Evolutionary conservation across 1,140 invertebrate genomes (phyloP), one percentile per base, ranked within the genome.

Genomic region (Orius insidiosus): DNA sequence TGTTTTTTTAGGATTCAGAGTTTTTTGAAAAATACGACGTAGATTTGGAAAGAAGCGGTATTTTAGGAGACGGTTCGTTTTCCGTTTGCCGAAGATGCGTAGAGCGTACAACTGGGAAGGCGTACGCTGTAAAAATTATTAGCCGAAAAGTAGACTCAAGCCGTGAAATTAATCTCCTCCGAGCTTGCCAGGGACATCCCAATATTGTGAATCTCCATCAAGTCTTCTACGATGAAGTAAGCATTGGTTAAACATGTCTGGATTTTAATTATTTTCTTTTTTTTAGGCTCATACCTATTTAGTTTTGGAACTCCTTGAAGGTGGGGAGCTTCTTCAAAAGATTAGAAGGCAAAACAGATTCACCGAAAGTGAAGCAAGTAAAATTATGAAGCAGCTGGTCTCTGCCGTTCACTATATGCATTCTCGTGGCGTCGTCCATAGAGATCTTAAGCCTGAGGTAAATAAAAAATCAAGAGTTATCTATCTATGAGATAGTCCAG

Each of bases 91-190:
- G 85, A 39, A 75, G 75, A 56, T 95, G 89, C 59, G 66, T 75
- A n/a, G 72, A 87, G 52, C 71, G 74, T 41, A 55, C 60, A 18
- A 85, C 80, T 0, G 71, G 75, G 8, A 71, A 75, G 51, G 72
- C 78, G 44, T 93, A 74, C 63, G 89, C 89, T 8, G 89, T 94
- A 1, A 95, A 95, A 69, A 93, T 95, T 50, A 71, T 94, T 6
- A 82, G 75, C 53, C 68, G 79, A n/a, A 69, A 75, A 24, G 70
- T 82, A 39, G 80, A 89, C 54, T 76, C 78, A 19, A 70, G 68
- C 2, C 69, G 77, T 38, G 89, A 95, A 62, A 74, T 88, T 1
- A 73, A 74, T 52, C 59, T 93, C 33, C 65, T 93, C 44, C 74
- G 76, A 53, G 68, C 68, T 44, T 94, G 85, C 61, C 86, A 84